A percentile compares a stretch with the other conserved stretches of the same genome.
Conservation (phyloP, 1,140 invertebrate species). For the Nasonia vitripennis region DNA sequence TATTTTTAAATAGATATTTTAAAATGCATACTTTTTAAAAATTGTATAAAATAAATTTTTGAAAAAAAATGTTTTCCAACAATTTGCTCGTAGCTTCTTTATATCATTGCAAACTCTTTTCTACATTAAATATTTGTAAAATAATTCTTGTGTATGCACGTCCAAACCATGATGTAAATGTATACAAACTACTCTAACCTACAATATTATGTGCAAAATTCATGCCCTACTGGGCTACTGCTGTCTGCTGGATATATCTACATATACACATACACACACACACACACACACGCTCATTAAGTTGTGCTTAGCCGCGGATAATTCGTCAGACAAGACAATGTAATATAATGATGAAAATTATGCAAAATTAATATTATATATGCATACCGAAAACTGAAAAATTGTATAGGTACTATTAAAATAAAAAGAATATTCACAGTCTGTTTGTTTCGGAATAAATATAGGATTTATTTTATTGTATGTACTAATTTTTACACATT, state of each 20-base stretch:
- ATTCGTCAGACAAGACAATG: too few relatives aligned
- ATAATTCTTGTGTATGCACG: neutral
- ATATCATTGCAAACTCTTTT: neutral
- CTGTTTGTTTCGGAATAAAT: constrained; percentile 45
- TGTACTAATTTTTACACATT: constrained; percentile 52
- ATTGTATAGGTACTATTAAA: neutral
- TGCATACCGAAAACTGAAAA: neutral
- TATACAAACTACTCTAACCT: neutral
- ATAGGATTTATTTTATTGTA: constrained; percentile 47
- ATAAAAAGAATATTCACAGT: neutral
- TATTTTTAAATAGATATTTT: neutral
- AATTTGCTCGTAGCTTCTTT: neutral
- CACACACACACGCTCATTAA: too few relatives aligned
- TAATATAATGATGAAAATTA: too few relatives aligned
- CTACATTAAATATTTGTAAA: constrained; percentile 3
- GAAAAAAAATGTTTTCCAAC: neutral
- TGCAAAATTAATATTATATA: too few relatives aligned
- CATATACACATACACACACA: neutral
- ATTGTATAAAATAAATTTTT: neutral
- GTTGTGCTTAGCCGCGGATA: too few relatives aligned
- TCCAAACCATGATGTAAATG: neutral
- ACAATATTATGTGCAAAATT: too few relatives aligned
- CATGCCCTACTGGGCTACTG: neutral
- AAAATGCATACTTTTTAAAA: neutral
- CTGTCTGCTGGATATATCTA: neutral